Conservation (phyloP, 1,140 invertebrate species). For the Onthophagus taurus region DNA sequence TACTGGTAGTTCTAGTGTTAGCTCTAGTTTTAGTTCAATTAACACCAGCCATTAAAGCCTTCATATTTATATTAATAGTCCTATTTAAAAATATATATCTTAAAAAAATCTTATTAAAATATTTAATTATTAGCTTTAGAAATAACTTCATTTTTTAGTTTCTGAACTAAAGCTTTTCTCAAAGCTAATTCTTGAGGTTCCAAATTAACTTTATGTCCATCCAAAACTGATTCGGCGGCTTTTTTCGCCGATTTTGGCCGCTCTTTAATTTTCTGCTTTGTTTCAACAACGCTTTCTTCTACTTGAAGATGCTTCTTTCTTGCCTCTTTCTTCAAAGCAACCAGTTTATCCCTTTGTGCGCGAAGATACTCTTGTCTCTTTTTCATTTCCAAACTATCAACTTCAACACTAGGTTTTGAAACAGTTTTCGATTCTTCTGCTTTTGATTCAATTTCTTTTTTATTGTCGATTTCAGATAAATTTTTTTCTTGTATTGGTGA, state of each 20-base stretch:
- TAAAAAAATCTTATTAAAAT: no score
- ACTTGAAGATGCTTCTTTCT: constrained; percentile 65
- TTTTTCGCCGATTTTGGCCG: constrained; percentile 60
- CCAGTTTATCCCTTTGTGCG: constrained; percentile 78
- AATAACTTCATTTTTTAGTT: constrained; percentile 75
- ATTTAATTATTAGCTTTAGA: no score
- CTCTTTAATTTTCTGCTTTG: constrained; percentile 22
- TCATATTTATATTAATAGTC: no score
- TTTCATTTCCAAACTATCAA: constrained; percentile 54
- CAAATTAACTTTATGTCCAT: constrained; percentile 33
- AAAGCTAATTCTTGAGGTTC: constrained; percentile 60
- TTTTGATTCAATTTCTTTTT: background rate
- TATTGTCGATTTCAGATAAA: background rate
- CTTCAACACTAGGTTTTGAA: constrained; percentile 4
- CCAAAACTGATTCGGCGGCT: constrained; percentile 53
- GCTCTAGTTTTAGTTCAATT: no score
- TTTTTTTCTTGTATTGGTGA: no score
- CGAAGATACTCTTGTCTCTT: constrained; percentile 75
- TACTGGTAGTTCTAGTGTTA: no score
- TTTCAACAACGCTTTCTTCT: constrained; percentile 33
- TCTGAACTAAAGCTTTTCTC: constrained; percentile 68
- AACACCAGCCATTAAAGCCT: no score
- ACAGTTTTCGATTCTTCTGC: background rate
- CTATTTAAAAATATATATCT: no score
- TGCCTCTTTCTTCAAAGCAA: constrained; percentile 79